Evolutionary conservation across 2,888 invertebrate genomes (phyloP), one percentile per base, ranked within the genome.

Genomic region (Pemphredon lugubris): DNA sequence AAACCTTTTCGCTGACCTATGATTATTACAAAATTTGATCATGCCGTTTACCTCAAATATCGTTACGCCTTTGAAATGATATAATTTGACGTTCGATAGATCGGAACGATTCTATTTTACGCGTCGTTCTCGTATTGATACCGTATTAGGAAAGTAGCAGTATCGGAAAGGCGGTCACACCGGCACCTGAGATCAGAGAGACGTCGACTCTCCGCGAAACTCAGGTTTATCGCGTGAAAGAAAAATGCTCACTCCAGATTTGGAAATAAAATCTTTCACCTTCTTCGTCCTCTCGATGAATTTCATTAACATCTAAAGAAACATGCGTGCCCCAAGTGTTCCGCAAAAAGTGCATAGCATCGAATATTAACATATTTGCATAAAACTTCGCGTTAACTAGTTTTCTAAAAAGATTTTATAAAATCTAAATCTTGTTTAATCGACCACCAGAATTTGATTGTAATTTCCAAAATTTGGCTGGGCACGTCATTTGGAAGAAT

Each of bases 131-230:
- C 59, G 71, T 70, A 76, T 76, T 72, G 71, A 50, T 68, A 57
- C 84, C 84, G 73, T 84, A 82, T 83, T 82, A 73, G 82, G 83
- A 75, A 80, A 77, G 71, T 72, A 67, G 66, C 53, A 50, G 75
- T 72, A 75, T 64, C 37, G n/a, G 83, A 84, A 84, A 83, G 70
- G 75, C 83, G 82, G 78, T 83, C 84, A 71, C 47, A 63, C 61
- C 45, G 58, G 47, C 54, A 32, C 37, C 32, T 47, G 21, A 55
- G 59, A 73, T 70, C 39, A 60, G 68, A 65, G 45, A 71, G 70
- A 64, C 48, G 37, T 65, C 44, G 73, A 44, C 48, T 55, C 58
- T 60, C 18, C 14, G 26, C 45, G 51, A 37, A 57, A 13, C 21
- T 13, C 16, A n/a, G 20, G 5, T 14, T 50, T 13, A 26, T 48